Base-by-base conservation (phyloP, 2,888 invertebrate genomes). In the Rhimphoctona megacephalus region DNA sequence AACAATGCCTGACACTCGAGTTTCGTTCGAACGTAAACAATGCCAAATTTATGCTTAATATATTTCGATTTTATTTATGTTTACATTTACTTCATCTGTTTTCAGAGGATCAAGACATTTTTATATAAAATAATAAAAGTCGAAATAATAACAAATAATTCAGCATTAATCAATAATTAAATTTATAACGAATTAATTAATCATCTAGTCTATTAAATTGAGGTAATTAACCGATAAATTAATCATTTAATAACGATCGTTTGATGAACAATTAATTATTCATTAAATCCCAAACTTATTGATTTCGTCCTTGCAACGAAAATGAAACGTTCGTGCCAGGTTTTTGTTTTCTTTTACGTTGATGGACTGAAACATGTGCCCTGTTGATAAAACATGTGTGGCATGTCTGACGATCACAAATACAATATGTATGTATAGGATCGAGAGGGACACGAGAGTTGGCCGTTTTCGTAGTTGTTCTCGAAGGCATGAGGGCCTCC, bases 301-400 rank as follows among this genome's bases (percentile, higher is more conserved):
- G 70, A 49, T 78, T 52, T 22, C 36, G 46, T n/a, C 69, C 46
- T 74, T 57, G 74, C 76, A 76, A 74, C 66, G 54, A 74, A 49
- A 33, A 2, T 30, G 6, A 30, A 72, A 39, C 39, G 39, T 9
- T 7, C 3, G 36, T 5, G 7, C 36, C 36, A 7, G 7, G 7
- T 5, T 70, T 33, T 76, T 25, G 66, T 46, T 80, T 57, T 61
- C 67, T 80, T n/a, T 49, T 36, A 61, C 17, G 39, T 78, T 81
- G 76, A 77, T 43, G 76, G 72, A 57, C 72, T 33, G 14, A 57
- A 87, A 85, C 87, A 87, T 87, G 87, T 81, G 69, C 61, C 66
- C 49, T 69, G 49, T 46, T 82, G 70, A 82, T 66, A 57, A 87
- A 87, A 85, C 87, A 85, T 76, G 33, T 85, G 85, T 84, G 81